Base-by-base conservation (phyloP, 2,797 vertebrate genomes). In the Rhinichthys osculus region DNA sequence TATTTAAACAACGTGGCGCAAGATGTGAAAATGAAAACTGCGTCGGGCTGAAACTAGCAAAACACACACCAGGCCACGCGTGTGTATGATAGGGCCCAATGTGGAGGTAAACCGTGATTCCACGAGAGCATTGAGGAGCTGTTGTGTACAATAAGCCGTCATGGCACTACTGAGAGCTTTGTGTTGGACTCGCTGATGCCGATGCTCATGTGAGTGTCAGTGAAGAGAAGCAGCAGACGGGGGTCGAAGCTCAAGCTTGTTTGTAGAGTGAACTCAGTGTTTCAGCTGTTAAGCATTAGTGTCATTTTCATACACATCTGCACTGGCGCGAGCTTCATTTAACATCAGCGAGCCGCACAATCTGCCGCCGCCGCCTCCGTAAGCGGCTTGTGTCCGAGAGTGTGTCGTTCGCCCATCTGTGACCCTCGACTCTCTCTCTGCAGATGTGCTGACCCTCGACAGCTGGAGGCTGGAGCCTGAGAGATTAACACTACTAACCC, bases 261-360 rank as follows among this genome's bases (percentile, higher is more conserved):
- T 73, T 66, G 69, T 38, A 35, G 62, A 82, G 66, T 3, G 16
- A 30, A 42, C 78, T 44, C 6, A 44, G 59, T 38, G 72, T n/a
- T 70, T 77, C 79, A 86, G 71, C 85, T 86, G 85, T 86, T 82
- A 0, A 86, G 79, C 85, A 85, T 80, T 80, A 82, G 85, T 82
- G 74, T 72, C n/a, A 23, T 78, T 84, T 67, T 66, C 74, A 62
- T 30, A 40, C 86, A 81, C 78, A 84, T 76, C 59, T 81, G 78
- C 82, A 35, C 77, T 35, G 62, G 23, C 23, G 7, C n/a, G 0
- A 78, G 85, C 80, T 71, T 76, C 71, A 38, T 77, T 86, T 86
- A 86, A 70, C 85, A 57, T 19, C 23, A 7, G 54, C 27, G 59
- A 50, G 30, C 40, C 62, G 2, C 5, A 2, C 78, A 77, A 30